A percentile compares a stretch with the other conserved stretches of the same genome.
phyloP scores from a whole-genome alignment of 1,140 invertebrate genomes.

The Aphelenchoides fujianensis region DNA sequence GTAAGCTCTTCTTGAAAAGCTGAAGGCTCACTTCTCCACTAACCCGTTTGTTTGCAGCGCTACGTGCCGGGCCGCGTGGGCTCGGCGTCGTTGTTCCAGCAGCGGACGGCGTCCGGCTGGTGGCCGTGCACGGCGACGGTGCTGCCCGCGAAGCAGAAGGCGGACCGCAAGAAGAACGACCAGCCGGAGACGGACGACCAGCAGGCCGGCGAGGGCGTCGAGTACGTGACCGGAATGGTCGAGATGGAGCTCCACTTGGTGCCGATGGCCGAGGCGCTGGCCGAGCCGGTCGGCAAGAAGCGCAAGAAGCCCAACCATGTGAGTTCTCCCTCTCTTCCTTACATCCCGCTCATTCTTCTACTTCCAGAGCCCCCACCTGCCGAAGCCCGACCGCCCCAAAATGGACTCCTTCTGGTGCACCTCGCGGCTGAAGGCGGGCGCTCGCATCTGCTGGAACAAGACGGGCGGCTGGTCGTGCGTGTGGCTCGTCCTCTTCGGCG shows the following conservation, averaged over 20 bases:
- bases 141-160: constrained; percentile 37
- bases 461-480: constrained; percentile 65
- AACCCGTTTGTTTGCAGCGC: constrained; percentile 29
- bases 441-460: constrained; percentile 65
- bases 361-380: constrained; percentile 51
- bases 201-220: constrained; percentile 28
- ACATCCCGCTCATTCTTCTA: neutral
- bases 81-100: constrained; percentile 64
- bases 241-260: constrained; percentile 66
- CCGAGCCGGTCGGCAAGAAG: constrained; percentile 64
- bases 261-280: constrained; percentile 62
- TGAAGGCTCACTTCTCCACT: neutral
- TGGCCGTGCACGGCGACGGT: constrained; percentile 63
- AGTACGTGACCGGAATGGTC: constrained; percentile 59
- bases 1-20: too few relatives aligned
- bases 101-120: constrained; percentile 64
- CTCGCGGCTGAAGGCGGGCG: constrained; percentile 64
- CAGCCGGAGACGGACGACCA: constrained; percentile 19
- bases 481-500: constrained; percentile 56
- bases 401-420: constrained; percentile 66
- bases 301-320: constrained; percentile 66
- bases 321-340: constrained; percentile 56
- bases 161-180: constrained; percentile 45
- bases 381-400: constrained; percentile 63
- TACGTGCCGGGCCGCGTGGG: constrained; percentile 36